A percentile compares a stretch with the other conserved stretches of the same genome.
phyloP scores from a whole-genome alignment of 2,888 invertebrate genomes.

The Alsophila aescularia region DNA sequence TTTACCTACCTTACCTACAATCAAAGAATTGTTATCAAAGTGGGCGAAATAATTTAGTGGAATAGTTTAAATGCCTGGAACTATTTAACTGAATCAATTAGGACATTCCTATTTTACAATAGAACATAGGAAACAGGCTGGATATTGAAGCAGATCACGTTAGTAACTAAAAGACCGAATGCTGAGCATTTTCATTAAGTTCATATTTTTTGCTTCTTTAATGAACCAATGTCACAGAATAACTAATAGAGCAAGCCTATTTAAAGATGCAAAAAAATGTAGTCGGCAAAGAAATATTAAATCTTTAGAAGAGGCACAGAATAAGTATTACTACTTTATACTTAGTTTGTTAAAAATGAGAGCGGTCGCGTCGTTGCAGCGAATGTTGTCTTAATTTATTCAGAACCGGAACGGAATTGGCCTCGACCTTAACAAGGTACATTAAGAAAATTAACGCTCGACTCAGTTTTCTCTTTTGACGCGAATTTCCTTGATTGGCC shows the following conservation, averaged over 20 bases:
- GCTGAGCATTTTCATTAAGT: no score
- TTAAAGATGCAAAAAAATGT: background rate
- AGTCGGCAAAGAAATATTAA: constrained; percentile 51
- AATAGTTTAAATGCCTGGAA: constrained; percentile 4
- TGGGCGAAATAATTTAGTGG: constrained; percentile 12
- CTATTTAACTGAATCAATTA: background rate
- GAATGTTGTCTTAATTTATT: constrained; percentile 73
- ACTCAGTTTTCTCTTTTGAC: constrained; percentile 67
- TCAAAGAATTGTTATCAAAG: constrained; percentile 9
- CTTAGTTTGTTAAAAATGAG: constrained; percentile 43
- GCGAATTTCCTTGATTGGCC: constrained; percentile 70
- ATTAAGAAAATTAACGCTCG: constrained; percentile 78
- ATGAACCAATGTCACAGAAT: no score
- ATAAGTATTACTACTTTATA: no score
- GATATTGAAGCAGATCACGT: background rate
- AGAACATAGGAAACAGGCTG: background rate
- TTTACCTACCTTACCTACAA: background rate
- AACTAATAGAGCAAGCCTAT: background rate
- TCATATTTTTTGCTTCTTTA: no score
- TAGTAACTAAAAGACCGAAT: no score
- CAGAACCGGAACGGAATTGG: constrained; percentile 61
- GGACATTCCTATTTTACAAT: background rate
- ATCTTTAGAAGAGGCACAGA: constrained; percentile 49
- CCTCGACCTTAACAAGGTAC: constrained; percentile 70
- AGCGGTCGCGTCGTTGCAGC: constrained; percentile 50